A percentile compares a stretch with the other conserved stretches of the same genome.
Conservation (phyloP, 92 coral and sea anemone genomes). For the Paragorgia papillata region DNA sequence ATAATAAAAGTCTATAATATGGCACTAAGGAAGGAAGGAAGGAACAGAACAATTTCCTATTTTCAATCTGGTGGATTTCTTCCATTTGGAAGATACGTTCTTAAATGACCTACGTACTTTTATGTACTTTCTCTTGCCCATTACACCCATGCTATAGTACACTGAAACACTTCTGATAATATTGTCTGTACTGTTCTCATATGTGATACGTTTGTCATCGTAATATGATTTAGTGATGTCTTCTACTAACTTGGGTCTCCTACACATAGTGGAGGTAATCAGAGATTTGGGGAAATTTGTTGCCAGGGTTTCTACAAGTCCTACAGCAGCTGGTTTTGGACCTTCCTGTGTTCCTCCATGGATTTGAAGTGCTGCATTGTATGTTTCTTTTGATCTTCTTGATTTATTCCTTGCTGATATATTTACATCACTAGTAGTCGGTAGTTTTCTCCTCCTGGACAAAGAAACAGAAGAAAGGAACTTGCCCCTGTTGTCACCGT, state of each 20-base stretch:
- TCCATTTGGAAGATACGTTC: conserved; percentile 31
- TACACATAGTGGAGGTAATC: conserved; percentile 31
- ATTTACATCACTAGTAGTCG: conserved; percentile 21
- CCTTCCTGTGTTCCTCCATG: conserved; percentile 61
- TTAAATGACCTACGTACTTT: conserved; percentile 48
- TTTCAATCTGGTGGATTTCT: conserved; percentile 41
- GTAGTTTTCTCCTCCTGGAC: conserved; percentile 50
- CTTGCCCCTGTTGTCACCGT: too few species aligned
- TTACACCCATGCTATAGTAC: too few species aligned
- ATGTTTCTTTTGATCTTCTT: conserved; percentile 60
- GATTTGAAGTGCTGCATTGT: conserved; percentile 55
- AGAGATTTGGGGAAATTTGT: conserved; percentile 39
- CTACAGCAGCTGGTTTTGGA: conserved; percentile 55
- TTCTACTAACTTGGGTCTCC: conserved; percentile 20
- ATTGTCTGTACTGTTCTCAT: too few species aligned
- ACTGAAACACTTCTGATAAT: too few species aligned
- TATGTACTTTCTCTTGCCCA: conserved; percentile 63
- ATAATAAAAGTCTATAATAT: conserved; percentile 54
- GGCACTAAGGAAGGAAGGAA: conserved; percentile 51
- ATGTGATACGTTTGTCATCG: conserved; percentile 50
- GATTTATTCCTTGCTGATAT: conserved; percentile 16
- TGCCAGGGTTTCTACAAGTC: conserved; percentile 55
- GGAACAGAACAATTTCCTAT: conserved; percentile 51
- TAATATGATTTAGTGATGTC: conserved; percentile 27
- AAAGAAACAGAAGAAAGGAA: conserved; percentile 48